phyloP scores from a whole-genome alignment of 2,113 vertebrate genomes.

The Heterocephalus glaber region DNA sequence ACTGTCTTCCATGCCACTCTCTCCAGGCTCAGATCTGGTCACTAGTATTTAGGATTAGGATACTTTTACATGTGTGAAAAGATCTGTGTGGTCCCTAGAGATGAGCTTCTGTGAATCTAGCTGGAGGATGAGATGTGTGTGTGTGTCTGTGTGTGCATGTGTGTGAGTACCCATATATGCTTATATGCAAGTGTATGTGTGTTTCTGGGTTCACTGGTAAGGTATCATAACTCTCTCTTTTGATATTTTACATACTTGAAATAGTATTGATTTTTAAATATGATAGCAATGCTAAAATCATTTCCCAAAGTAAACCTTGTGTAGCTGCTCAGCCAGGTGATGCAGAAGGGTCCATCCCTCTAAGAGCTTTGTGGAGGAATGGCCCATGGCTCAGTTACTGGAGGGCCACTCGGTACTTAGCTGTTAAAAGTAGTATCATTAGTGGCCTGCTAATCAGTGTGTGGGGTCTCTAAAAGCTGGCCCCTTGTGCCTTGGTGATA shows the following conservation, averaged over 20 bases:
- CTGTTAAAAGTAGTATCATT: background rate
- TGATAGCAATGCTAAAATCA: background rate
- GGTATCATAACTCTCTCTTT: constrained; percentile 2
- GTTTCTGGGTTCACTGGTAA: background rate
- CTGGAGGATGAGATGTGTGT: background rate
- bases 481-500: background rate
- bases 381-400: background rate
- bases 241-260: background rate
- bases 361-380: background rate
- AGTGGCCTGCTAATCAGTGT: background rate
- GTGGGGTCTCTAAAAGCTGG: background rate
- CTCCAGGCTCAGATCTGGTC: background rate
- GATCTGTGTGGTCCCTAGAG: background rate
- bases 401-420: background rate
- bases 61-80: background rate
- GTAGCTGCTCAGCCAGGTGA: background rate
- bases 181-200: background rate
- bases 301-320: background rate
- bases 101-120: background rate
- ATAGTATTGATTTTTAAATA: background rate
- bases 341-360: background rate
- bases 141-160: background rate
- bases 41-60: background rate
- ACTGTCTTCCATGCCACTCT: background rate
- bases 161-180: background rate